A percentile compares a stretch with the other conserved stretches of the same genome.
Evolutionary conservation across 2,113 vertebrate genomes (phyloP).

Genomic region (Corydoras maculifer): DNA sequence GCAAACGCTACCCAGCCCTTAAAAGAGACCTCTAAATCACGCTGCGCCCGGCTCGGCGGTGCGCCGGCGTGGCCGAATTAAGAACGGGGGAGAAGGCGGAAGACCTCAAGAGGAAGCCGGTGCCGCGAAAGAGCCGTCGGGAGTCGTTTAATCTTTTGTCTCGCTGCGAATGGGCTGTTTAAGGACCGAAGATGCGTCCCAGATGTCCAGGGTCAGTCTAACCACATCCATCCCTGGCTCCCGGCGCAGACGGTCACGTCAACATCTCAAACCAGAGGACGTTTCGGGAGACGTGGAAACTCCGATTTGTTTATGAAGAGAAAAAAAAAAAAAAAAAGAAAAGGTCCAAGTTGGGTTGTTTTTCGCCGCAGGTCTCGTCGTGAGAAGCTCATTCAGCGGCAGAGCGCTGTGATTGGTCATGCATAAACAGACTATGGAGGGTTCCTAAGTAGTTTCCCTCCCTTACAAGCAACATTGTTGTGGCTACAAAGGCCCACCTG

Average conservation of each 20-base stretch:
- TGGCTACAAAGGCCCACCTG: slow-evolving; percentile 42
- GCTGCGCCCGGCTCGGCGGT: slow-evolving; percentile 42
- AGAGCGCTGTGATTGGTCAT: slow-evolving; percentile 27
- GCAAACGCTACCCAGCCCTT: slow-evolving; percentile 36
- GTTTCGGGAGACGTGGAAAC: slow-evolving; percentile 8
- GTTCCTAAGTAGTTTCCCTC: slow-evolving; percentile 30
- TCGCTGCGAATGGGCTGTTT: slow-evolving; percentile 53
- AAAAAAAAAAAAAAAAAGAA: not conserved
- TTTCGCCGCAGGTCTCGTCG: slow-evolving; percentile 6
- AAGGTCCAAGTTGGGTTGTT: slow-evolving; percentile 24
- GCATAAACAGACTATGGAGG: slow-evolving; percentile 25
- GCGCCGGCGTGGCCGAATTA: slow-evolving; percentile 55
- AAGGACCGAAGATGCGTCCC: slow-evolving; percentile 58
- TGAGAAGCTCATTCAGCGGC: slow-evolving; percentile 25
- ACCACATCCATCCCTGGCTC: slow-evolving; percentile 33
- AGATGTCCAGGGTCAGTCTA: slow-evolving; percentile 58
- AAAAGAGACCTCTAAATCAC: slow-evolving; percentile 46
- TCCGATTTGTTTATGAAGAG: slow-evolving; percentile 18
- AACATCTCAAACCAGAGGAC: slow-evolving; percentile 8
- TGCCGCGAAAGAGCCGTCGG: slow-evolving; percentile 51
- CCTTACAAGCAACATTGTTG: slow-evolving; percentile 34
- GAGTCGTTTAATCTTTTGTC: slow-evolving; percentile 53
- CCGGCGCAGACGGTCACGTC: slow-evolving; percentile 32
- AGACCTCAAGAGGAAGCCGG: slow-evolving; percentile 41
- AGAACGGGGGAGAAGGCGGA: slow-evolving; percentile 42